Evolutionary conservation across 1,140 invertebrate species (phyloP).

Genomic region (Temnothorax longispinosus): DNA sequence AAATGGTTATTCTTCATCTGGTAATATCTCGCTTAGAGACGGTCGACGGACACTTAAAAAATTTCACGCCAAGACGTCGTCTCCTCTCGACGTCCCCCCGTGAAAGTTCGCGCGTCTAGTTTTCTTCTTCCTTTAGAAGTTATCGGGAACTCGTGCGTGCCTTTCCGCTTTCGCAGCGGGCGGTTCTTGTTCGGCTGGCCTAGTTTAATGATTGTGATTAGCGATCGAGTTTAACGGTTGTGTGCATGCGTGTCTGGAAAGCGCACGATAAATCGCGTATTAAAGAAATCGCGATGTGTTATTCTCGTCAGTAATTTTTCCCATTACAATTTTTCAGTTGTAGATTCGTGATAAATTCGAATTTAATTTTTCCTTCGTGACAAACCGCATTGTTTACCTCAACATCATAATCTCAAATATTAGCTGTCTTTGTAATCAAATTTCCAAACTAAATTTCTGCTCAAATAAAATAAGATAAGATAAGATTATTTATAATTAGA

Average conservation of each 20-base stretch:
- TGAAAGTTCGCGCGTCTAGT: slow-evolving; percentile 35
- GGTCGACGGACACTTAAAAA: slow-evolving; percentile 21
- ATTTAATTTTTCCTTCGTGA: slow-evolving; percentile 11
- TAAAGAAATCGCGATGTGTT: neutral
- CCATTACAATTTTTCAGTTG: neutral
- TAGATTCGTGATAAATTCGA: neutral
- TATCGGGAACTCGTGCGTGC: slow-evolving; percentile 43
- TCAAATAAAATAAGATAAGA: neutral
- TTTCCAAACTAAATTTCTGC: neutral
- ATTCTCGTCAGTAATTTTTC: neutral
- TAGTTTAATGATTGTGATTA: slow-evolving; percentile 41
- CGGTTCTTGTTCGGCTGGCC: slow-evolving; percentile 25
- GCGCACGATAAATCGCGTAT: slow-evolving; percentile 10
- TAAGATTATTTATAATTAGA: neutral
- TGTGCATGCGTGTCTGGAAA: slow-evolving; percentile 4
- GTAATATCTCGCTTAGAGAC: slow-evolving; percentile 46
- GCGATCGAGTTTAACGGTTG: slow-evolving; percentile 32
- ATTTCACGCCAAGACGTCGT: slow-evolving; percentile 12
- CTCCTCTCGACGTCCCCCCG: neutral
- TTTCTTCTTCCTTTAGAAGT: slow-evolving; percentile 42
- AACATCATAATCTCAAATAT: neutral
- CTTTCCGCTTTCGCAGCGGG: slow-evolving; percentile 36
- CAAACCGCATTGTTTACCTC: neutral
- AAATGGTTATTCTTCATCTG: slow-evolving; percentile 20
- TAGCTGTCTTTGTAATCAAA: neutral